Evolutionary conservation across 1,140 invertebrate genomes (phyloP), one percentile per base, ranked within the genome.

Genomic region (Paraescarpia echinospica): DNA sequence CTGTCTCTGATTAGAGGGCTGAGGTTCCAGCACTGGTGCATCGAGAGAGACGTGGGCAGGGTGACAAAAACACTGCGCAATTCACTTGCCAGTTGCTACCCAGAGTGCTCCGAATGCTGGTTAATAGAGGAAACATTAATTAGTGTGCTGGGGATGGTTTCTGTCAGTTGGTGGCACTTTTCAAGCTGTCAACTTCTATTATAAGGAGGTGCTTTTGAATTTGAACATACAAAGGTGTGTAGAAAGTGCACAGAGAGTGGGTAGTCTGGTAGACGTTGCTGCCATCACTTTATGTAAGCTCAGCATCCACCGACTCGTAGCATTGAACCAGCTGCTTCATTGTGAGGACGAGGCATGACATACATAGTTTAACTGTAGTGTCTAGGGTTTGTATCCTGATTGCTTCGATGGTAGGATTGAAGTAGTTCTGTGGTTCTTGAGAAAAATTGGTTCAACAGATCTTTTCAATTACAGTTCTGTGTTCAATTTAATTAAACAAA

Each of bases 71-170:
- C 59, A 77, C 59, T 77, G 59, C 4, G 2, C 59, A 77, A 77
- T 77, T 77, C 59, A 77, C 18, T 77, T 2, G 59, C 59, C 27
- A 77, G 59, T 77, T 27, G 59, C 59, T 77, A 77, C 59, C 59
- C 59, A 27, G 59, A 41, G 14, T 27, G 59, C 59, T 27, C 9
- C 59, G 14, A 77, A 18, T 77, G 59, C 59, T 27, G 14, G 12
- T 77, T 77, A 77, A 77, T 77, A 77, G 59, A 77, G 59, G 59
- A 77, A 77, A 77, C 59, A 77, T 77, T 77, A 77, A 77, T 77
- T 77, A 77, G 59, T 77, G 59, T 77, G 59, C 59, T 31, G 27
- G 59, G 59, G 59, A 77, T 77, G 59, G 59, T 77, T 77, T 77
- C 59, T 77, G 2, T 77, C 59, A 41, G 41, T 6, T 12, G 41